Evolutionary conservation across 1,140 invertebrate genomes (phyloP), one percentile per base, ranked within the genome.

Genomic region (Drosophila athabasca): DNA sequence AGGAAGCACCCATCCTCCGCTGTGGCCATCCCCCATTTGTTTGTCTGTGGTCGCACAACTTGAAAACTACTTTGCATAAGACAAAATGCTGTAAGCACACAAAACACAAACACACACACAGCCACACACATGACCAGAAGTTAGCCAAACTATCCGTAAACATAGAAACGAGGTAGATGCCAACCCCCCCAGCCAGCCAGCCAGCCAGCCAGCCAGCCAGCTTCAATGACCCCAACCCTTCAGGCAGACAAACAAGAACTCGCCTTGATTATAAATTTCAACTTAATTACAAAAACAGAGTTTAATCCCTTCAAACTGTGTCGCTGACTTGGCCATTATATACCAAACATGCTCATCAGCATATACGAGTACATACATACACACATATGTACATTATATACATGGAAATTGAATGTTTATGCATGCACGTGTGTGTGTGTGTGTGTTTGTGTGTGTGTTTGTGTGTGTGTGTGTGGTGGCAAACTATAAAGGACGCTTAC

Each of bases 281-380:
- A 88, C 83, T 88, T 88, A 88, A 88, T 88, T 88, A 88, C 83
- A 82, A 88, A 88, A 88, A 88, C 83, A 88, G 79, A 88, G 73
- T 79, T 88, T 88, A 88, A 88, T 88, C 83, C 83, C 60, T 88
- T 88, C 84, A 60, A 88, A 83, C 71, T 87, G 83, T 85, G 82
- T 85, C 82, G 82, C 78, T 64, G 68, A 58, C 68, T 75, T 57
- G 66, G 44, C 58, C 39, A 58, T 54, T 45, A 46, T 54, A 54
- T 58, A 50, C 31, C 45, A 13, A 49, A 58, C 61, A 50, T 50
- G 35, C 15, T 24, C 48, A 26, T 29, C 19, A 43, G 7, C 45
- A 22, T 65, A 22, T 57, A n/a, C 15, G 11, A 51, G 35, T 50
- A 24, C 17, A n/a, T n/a, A n/a, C n/a, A n/a, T n/a, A n/a, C 53